These are phyloP conservation scores for Drosophila athabasca DNA, from an alignment of 1,140 invertebrate species.

Conservation along the genomic window DNA sequence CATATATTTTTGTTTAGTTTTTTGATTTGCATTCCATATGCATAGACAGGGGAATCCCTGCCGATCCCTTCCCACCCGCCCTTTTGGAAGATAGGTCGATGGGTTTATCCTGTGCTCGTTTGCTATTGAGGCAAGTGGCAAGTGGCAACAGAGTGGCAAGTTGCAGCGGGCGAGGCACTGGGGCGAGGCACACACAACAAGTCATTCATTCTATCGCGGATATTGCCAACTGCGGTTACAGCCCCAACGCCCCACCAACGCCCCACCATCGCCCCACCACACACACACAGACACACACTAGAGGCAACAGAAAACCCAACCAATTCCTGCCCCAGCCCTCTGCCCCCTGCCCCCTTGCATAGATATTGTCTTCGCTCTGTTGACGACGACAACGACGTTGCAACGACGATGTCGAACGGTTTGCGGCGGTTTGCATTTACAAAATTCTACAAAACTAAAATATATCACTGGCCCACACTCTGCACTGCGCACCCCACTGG, in stretches of 20 bases:
- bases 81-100: too few relatives aligned
- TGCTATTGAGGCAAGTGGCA: slow-evolving; percentile 14
- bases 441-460: slow-evolving; percentile 74
- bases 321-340: background rate
- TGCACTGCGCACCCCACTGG: too few relatives aligned
- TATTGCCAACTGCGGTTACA: slow-evolving; percentile 28
- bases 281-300: too few relatives aligned
- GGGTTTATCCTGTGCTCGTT: slow-evolving; percentile 13
- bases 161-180: background rate
- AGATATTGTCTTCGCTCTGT: slow-evolving; percentile 71
- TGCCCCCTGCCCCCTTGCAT: background rate
- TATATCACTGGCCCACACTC: slow-evolving; percentile 48
- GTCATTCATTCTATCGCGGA: slow-evolving; percentile 34
- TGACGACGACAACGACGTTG: slow-evolving; percentile 40
- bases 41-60: slow-evolving; percentile 31
- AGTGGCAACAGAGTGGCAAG: too few relatives aligned
- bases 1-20: slow-evolving; percentile 62
- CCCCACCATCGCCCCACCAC: too few relatives aligned
- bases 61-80: too few relatives aligned
- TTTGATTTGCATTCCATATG: slow-evolving; percentile 58
- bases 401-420: slow-evolving; percentile 20
- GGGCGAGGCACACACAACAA: background rate
- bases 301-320: slow-evolving; percentile 1
- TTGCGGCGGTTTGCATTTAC: slow-evolving; percentile 35
- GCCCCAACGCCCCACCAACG: too few relatives aligned